phyloP scores from a whole-genome alignment of 2,113 vertebrate species.

The Pseudolaguvia tuberculata region DNA sequence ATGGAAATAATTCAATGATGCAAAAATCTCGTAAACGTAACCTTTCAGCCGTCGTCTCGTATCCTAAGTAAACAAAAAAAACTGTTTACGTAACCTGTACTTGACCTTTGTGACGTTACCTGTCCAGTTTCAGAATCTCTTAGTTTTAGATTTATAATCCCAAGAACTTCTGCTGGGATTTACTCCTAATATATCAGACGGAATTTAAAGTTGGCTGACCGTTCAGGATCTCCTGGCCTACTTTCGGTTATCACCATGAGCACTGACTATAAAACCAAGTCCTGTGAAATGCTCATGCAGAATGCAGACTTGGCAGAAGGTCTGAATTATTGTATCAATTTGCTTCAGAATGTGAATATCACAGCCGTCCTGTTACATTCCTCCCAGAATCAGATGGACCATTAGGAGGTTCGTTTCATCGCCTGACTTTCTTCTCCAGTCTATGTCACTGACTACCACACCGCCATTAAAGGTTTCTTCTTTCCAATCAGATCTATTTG shows the following conservation, averaged over 20 bases:
- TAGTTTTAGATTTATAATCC: no score
- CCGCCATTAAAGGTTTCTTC: conserved; percentile 22
- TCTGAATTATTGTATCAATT: conserved; percentile 27
- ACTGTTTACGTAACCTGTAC: background rate
- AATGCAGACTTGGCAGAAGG: conserved; percentile 12
- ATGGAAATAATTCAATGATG: no score
- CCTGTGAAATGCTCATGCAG: conserved; percentile 12
- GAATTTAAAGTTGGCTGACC: background rate
- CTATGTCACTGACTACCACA: conserved; percentile 9
- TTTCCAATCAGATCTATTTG: conserved; percentile 33
- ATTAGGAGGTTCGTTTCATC: background rate
- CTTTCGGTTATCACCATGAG: conserved; percentile 9
- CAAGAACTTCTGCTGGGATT: background rate
- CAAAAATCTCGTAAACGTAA: no score
- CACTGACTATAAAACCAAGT: conserved; percentile 24
- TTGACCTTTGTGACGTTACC: background rate
- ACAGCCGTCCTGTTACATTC: conserved; percentile 25
- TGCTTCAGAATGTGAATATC: conserved; percentile 32
- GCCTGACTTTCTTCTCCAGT: background rate
- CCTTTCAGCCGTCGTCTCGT: background rate
- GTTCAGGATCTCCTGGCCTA: conserved; percentile 11
- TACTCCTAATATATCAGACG: conserved; percentile 1
- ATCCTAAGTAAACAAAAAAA: background rate
- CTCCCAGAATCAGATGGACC: conserved; percentile 10
- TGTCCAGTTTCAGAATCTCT: background rate